A percentile compares a stretch with the other conserved stretches of the same genome.
Conservation (phyloP, 2,888 invertebrate species). For the Noctuana brunneofusca region DNA sequence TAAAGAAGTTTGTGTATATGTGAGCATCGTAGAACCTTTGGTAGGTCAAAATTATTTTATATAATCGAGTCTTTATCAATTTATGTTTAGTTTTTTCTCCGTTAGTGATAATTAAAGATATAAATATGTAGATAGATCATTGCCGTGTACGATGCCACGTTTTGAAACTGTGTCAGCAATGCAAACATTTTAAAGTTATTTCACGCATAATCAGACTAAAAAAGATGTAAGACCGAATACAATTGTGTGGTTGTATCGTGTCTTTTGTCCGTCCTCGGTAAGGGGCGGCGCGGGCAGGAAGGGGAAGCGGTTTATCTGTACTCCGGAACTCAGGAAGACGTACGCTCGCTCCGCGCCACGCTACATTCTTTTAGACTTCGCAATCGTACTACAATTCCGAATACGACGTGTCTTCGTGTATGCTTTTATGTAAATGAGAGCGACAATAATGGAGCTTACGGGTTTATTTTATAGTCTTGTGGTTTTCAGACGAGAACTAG, state of each 20-base stretch:
- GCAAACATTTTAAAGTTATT: neutral
- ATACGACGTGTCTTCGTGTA: constrained; percentile 6
- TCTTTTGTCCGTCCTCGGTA: constrained; percentile 67
- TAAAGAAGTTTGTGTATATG: too few species aligned
- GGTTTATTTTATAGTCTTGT: neutral
- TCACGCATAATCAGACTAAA: neutral
- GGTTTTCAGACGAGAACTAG: neutral
- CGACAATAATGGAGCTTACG: neutral
- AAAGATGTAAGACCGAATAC: constrained; percentile 4
- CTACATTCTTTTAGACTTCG: constrained; percentile 6
- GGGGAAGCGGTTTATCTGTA: constrained; percentile 79
- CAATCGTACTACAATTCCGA: constrained; percentile 3
- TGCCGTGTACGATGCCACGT: too few species aligned
- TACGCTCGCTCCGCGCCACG: constrained; percentile 49
- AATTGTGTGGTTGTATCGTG: constrained; percentile 47
- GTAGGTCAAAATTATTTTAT: too few species aligned
- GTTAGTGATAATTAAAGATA: too few species aligned
- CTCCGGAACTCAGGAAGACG: constrained; percentile 79
- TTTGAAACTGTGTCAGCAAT: neutral
- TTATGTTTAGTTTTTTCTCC: too few species aligned
- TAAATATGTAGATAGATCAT: too few species aligned
- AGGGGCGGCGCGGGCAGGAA: constrained; percentile 73
- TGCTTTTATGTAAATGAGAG: constrained; percentile 8
- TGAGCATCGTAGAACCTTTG: too few species aligned
- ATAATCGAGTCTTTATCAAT: too few species aligned